Base-by-base conservation (phyloP, 1,140 invertebrate genomes). In the Sinonovacula constricta region DNA sequence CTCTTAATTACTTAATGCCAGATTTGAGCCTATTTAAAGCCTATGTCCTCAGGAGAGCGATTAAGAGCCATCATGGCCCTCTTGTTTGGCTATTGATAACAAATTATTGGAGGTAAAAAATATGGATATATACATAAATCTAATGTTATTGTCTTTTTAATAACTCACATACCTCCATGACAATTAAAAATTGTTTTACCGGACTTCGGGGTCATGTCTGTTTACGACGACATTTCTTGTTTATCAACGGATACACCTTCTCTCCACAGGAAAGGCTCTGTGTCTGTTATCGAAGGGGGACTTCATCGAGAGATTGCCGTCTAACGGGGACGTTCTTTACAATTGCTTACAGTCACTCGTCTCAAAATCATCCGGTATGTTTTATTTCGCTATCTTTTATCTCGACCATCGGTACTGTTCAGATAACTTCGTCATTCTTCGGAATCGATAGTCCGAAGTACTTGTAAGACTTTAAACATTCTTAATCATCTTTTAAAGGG, bases 271-370 rank as follows among this genome's bases (percentile, higher is more conserved):
- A 57, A 98, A 98, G 92, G 97, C 97, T 0, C 90, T 98, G 68
- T 97, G 96, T 88, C 92, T 99, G 45, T 91, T 98, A 69, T 97
- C 95, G 24, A 95, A 97, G 89, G 94, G 94, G 3, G 97, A 98
- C 91, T 93, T 98, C 72, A 95, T 95, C 4, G 97, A 97, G 86
- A 93, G 97, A 70, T 96, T 96, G 82, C 96, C 97, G 0, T 95
- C 96, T 0, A 96, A 96, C 22, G 97, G 97, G 0, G 97, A 98
- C 89, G 94, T 99, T 7, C 91, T 99, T 65, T 96, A 97, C 92
- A 98, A 99, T 91, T 96, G 97, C 3, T 93, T 99, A 26, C 95
- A 96, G 83, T 94, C 97, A 92, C 92, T 98, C 12, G 94, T 96
- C 31, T 79, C 49, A 14, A 86, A 82, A 62, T 45, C 39, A 10